A percentile compares a stretch with the other conserved stretches of the same genome.
Evolutionary conservation across 2,888 invertebrate genomes (phyloP).

Genomic region (Philhelius pedissequus): DNA sequence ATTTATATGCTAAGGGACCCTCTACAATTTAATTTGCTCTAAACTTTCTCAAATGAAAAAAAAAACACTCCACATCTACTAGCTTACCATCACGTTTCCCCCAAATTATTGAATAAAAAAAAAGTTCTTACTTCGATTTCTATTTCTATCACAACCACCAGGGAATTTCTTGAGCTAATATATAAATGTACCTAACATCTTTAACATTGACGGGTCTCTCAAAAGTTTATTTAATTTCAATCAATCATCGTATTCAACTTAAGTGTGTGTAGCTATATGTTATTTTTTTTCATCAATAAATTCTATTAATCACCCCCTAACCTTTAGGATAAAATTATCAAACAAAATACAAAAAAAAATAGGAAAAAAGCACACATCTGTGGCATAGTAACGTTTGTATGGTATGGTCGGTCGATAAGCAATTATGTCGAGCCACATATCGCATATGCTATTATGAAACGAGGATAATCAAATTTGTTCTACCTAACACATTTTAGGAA

Average conservation of each 20-base stretch:
- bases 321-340: not conserved
- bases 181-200: no score
- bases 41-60: not conserved
- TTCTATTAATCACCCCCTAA: not conserved
- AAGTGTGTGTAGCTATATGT: no score
- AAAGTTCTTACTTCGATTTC: not conserved
- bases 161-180: not conserved
- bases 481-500: not conserved
- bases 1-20: not conserved
- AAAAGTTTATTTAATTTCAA: conserved; percentile 54
- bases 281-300: conserved; percentile 13
- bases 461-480: conserved; percentile 21
- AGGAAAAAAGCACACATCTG: conserved; percentile 16
- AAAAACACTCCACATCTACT: not conserved
- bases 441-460: conserved; percentile 17
- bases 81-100: not conserved
- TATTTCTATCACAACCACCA: not conserved
- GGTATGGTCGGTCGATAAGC: conserved; percentile 21
- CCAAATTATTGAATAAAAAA: not conserved
- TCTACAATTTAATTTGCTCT: not conserved
- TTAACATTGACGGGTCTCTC: conserved; percentile 16
- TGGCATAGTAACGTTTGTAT: not conserved
- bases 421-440: conserved; percentile 38
- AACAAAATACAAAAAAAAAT: not conserved
- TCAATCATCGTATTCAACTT: conserved; percentile 38